These are phyloP conservation scores for Melopsittacus undulatus DNA, from an alignment of 2,797 vertebrate genomes.

Conservation along the genomic window DNA sequence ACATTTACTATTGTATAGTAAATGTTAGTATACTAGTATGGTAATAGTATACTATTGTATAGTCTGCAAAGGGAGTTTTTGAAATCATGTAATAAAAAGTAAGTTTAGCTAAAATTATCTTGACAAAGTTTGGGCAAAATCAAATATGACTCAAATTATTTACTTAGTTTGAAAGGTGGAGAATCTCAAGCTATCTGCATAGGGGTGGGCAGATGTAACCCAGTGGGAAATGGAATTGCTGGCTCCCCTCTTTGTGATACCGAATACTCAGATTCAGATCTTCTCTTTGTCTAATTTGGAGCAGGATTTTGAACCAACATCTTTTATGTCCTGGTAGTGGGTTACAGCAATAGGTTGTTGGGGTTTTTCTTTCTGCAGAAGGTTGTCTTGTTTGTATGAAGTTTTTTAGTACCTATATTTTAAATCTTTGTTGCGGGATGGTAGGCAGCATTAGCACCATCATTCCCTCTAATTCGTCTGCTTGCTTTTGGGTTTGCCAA, in stretches of 20 bases:
- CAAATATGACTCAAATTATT: neutral
- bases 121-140: neutral
- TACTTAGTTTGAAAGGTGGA: neutral
- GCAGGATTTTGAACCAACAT: neutral
- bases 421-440: neutral
- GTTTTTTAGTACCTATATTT: neutral
- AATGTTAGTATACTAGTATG: no score
- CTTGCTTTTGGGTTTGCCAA: neutral
- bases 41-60: no score
- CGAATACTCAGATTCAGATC: neutral
- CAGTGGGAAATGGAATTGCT: neutral
- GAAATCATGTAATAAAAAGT: neutral
- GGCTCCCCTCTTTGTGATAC: neutral
- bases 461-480: neutral
- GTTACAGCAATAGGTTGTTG: neutral
- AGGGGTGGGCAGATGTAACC: neutral
- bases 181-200: neutral
- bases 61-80: neutral
- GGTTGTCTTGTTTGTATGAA: neutral
- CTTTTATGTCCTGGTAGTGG: neutral
- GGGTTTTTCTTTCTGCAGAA: neutral
- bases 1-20: neutral
- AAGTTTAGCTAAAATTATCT: neutral
- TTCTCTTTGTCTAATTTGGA: neutral
- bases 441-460: neutral